These are phyloP conservation scores for Lerema accius DNA, from an alignment of 1,140 invertebrate species.

Conservation along the genomic window DNA sequence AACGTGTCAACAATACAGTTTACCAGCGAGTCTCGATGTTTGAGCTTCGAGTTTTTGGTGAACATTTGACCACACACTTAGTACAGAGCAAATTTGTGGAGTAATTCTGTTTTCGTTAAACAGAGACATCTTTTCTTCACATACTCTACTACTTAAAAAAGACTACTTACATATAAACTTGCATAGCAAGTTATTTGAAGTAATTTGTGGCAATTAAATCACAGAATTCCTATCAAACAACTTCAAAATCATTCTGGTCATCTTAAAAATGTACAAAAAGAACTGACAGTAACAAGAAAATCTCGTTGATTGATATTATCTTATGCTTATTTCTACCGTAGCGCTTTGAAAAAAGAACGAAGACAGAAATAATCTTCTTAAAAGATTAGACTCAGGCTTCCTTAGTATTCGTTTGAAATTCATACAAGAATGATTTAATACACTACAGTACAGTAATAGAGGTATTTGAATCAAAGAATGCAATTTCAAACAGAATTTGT, in stretches of 20 bases:
- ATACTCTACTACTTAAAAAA: no score
- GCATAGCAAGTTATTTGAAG: no score
- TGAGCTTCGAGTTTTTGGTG: slow-evolving; percentile 6
- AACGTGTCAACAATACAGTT: slow-evolving; percentile 1
- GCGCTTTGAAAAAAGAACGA: background rate
- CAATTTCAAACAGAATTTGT: slow-evolving; percentile 11
- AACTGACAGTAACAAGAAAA: no score
- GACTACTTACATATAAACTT: no score
- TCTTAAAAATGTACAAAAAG: no score
- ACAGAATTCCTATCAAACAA: no score
- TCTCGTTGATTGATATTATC: no score
- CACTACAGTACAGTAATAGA: no score
- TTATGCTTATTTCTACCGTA: no score
- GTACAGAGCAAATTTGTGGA: background rate
- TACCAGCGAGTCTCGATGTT: background rate
- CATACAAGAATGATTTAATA: background rate
- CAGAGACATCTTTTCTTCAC: background rate
- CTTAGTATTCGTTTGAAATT: background rate
- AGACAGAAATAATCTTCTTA: background rate
- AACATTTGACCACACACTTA: slow-evolving; percentile 9
- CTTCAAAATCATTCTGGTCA: no score
- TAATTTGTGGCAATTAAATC: no score
- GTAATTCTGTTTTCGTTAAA: background rate
- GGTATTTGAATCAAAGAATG: background rate
- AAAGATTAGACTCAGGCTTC: background rate